Evolutionary conservation across 30 jellyfish, hydroid and myxozoan genomes (phyloP), one percentile per base, ranked within the genome.

Genomic region (Sanderia malayensis): DNA sequence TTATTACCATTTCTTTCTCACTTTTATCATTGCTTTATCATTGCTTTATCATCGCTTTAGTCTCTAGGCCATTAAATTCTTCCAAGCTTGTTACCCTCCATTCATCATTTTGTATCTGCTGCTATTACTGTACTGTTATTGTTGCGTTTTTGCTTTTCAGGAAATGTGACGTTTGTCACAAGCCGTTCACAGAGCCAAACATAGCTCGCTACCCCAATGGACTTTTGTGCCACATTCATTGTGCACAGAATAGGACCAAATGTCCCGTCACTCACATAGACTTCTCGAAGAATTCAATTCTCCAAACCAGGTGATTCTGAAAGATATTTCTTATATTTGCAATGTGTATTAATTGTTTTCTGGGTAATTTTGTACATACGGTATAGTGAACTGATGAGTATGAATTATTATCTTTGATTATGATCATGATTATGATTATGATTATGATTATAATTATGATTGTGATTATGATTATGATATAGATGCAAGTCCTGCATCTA

Each of bases 161-260:
- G 49, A 0, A 73, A 18, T 92, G 98, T 55, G 94, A 87, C 53
- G 95, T 85, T 8, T 92, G 98, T 61, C 79, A 53, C 84, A 85
- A 68, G 67, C 95, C 89, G 2, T 92, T 82, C 74, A 78, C 82
- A 18, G 96, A 79, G 31, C 85, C 98, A 19, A 65, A 66, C 0
- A 60, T 75, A 53, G 96, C 93, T 9, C 84, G 92, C 20, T 92
- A 84, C 58, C 98, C 98, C 23, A 92, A 92, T 67, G 95, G 95
- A 31, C 55, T 62, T 19, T 45, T 79, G 22, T 73, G 82, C 46
- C 98, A 92, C 59, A 80, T 81, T 1, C 96, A 85, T 67, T 92
- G 98, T 64, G 73, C 91, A 18, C 75, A 71, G 9, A 53, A 84
- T 44, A 84, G 75, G 58, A 61, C 60, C 77, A 45, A 77, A 10